A percentile compares a stretch with the other conserved stretches of the same genome.
Conservation (phyloP, 2,888 invertebrate genomes). For the Melieria crassipennis region DNA sequence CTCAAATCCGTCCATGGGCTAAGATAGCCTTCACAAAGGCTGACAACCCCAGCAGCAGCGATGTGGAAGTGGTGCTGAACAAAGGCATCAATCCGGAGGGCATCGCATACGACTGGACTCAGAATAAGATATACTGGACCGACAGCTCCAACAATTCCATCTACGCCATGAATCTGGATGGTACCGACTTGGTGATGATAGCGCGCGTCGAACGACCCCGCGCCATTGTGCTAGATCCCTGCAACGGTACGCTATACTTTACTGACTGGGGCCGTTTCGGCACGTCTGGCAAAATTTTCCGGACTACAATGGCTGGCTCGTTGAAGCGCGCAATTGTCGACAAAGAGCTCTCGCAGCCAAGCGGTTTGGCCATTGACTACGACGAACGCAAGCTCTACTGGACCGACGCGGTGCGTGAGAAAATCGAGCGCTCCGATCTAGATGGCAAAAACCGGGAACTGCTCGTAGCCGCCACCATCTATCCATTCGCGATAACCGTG, state of each 20-base stretch:
- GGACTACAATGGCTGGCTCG: slow-evolving; percentile 97
- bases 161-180: slow-evolving; percentile 93
- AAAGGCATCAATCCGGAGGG: slow-evolving; percentile 92
- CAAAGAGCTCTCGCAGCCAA: slow-evolving; percentile 92
- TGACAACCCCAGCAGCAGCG: slow-evolving; percentile 72
- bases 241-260: slow-evolving; percentile 93
- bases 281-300: slow-evolving; percentile 91
- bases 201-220: slow-evolving; percentile 91
- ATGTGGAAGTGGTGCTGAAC: slow-evolving; percentile 75
- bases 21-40: slow-evolving; percentile 85
- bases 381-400: slow-evolving; percentile 93
- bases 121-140: slow-evolving; percentile 97
- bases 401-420: slow-evolving; percentile 96
- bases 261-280: slow-evolving; percentile 97
- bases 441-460: slow-evolving; percentile 88
- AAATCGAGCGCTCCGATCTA: slow-evolving; percentile 91
- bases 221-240: slow-evolving; percentile 96
- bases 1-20: slow-evolving; percentile 92
- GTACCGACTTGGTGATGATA: slow-evolving; percentile 88
- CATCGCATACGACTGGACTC: slow-evolving; percentile 97
- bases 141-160: slow-evolving; percentile 95
- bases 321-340: slow-evolving; percentile 88
- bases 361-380: slow-evolving; percentile 94
- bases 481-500: slow-evolving; percentile 94
- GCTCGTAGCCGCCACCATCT: slow-evolving; percentile 88